phyloP scores from a whole-genome alignment of 2,113 vertebrate species.

The Ciconia stormi region DNA sequence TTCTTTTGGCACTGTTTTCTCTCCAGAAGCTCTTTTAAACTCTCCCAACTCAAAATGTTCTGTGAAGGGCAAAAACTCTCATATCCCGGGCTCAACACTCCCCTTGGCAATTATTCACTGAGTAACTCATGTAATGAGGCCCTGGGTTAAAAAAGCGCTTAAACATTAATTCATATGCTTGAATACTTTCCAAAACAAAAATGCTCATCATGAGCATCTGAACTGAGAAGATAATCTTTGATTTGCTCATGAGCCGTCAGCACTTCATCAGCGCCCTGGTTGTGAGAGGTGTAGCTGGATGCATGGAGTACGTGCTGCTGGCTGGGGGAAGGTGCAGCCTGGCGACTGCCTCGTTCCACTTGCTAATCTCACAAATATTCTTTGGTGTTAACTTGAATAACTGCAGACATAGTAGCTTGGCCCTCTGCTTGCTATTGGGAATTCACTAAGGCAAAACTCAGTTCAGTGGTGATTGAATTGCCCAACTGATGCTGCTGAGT shows the following conservation, averaged over 20 bases:
- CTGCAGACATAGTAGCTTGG: neutral
- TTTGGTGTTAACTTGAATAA: neutral
- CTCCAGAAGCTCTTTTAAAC: neutral
- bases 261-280: neutral
- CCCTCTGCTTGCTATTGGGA: neutral
- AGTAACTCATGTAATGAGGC: neutral
- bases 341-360: neutral
- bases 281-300: neutral
- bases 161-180: neutral
- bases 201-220: neutral
- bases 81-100: neutral
- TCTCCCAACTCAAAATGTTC: neutral
- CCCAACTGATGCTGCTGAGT: neutral
- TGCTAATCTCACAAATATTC: neutral
- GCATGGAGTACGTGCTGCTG: accelerated
- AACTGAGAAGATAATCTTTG: neutral
- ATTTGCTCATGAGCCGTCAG: neutral
- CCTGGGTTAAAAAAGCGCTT: neutral
- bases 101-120: neutral
- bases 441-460: neutral
- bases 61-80: neutral
- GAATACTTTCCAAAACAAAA: neutral
- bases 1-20: neutral
- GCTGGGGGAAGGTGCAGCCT: neutral
- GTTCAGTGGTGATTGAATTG: neutral